Base-by-base conservation (phyloP, 2,113 vertebrate species). In the Ardeotis arabs region DNA sequence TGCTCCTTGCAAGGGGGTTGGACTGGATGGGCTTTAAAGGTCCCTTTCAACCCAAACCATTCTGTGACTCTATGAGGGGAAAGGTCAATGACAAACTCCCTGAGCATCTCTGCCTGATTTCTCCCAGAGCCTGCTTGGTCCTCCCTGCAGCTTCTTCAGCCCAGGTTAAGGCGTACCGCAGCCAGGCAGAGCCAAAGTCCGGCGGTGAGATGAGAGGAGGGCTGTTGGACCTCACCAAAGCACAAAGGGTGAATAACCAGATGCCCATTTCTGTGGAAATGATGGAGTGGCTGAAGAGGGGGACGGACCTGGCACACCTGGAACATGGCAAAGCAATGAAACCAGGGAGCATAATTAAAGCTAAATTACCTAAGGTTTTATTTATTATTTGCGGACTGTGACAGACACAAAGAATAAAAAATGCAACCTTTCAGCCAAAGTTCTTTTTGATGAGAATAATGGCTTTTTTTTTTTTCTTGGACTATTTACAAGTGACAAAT, bases 301-400 rank as follows among this genome's bases (percentile, higher is more conserved):
- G 81, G 76, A 33, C 0, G 6, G 92, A 76, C 16, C 90, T 94
- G 95, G 92, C 95, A 93, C 80, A 87, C 84, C 66, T 63, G 72
- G 73, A 76, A 67, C 60, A 7, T 2, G 7, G 64, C 47, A 35
- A 62, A 60, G 87, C 84, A 63, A 44, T 78, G 94, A 90, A 93
- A 62, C 41, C 84, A 59, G 82, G 74, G 53, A 91, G 73, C 83
- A 82, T 88, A 74, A 95, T 96, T 90, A 96, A 96, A 95, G 52
- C 47, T 3, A 37, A 93, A 94, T 91, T 76, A 90, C 62, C 64
- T 55, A 16, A 11, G 55, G 56, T 45, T 89, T 94, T 95, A 90
- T 95, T 96, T 91, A 94, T 96, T 85, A 90, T 84, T 95, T 85
- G 96, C 92, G 85, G 78, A 77, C 85, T 94, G 59, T 67, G 62